Evolutionary conservation across 2,797 vertebrate genomes (phyloP).

Genomic region (Thalassophryne amazonica): DNA sequence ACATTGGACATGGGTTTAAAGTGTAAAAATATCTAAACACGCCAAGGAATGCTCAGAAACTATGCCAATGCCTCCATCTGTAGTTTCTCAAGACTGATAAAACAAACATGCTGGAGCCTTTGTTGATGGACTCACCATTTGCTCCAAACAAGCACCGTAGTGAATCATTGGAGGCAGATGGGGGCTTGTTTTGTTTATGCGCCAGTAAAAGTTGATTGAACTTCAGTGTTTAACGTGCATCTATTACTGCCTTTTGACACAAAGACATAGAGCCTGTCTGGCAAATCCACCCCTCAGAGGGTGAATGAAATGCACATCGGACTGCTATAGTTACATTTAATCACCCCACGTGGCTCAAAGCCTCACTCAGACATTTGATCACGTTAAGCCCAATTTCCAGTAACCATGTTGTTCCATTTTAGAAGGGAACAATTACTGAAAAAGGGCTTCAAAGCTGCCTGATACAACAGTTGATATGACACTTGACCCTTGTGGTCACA

Average conservation of each 20-base stretch:
- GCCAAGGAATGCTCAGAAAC: conserved; percentile 23
- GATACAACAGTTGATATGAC: neutral
- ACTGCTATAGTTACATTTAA: conserved; percentile 38
- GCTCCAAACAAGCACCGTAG: conserved; percentile 26
- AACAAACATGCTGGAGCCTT: conserved; percentile 44
- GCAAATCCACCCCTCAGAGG: conserved; percentile 1
- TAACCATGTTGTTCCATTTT: conserved; percentile 22
- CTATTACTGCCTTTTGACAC: neutral
- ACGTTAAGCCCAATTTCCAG: conserved; percentile 41
- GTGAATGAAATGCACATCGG: conserved; percentile 10
- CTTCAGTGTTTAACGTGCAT: conserved; percentile 5
- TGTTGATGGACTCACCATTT: conserved; percentile 43
- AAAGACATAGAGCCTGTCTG: neutral
- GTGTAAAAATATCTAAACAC: conserved; percentile 21
- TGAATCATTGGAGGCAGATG: conserved; percentile 65
- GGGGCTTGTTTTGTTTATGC: conserved; percentile 45
- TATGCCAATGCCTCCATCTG: conserved; percentile 29
- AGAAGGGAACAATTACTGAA: conserved; percentile 17
- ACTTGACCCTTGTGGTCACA: conserved; percentile 1
- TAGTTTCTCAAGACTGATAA: conserved; percentile 46
- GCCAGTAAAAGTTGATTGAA: conserved; percentile 29
- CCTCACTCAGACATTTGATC: conserved; percentile 32
- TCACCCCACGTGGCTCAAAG: conserved; percentile 30
- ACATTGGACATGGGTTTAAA: conserved; percentile 16
- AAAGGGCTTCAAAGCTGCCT: conserved; percentile 5